Percentiles rank a stretch among this genome's conserved stretches.
phyloP scores from a whole-genome alignment of 2,797 vertebrate species.

The Linurgus olivaceus region DNA sequence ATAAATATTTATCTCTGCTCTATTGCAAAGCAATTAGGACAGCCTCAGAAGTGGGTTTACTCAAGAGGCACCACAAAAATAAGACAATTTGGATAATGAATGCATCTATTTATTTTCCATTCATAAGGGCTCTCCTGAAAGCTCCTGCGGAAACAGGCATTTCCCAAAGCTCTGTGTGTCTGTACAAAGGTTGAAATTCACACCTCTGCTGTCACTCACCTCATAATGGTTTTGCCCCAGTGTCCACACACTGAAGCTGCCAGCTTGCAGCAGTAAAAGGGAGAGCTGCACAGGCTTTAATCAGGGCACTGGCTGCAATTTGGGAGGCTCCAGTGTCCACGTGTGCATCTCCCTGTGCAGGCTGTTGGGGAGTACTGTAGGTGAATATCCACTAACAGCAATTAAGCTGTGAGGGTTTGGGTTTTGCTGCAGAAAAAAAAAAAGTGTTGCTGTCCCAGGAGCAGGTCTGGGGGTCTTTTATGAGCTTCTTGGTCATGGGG shows the following conservation, averaged over 20 bases:
- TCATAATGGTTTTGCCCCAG: background rate
- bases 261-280: background rate
- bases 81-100: slow-evolving; percentile 34
- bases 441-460: accelerated
- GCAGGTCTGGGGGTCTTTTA: background rate
- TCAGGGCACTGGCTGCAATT: background rate
- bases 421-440: background rate
- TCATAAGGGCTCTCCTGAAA: slow-evolving; percentile 4
- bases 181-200: background rate
- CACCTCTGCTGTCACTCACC: background rate
- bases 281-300: background rate
- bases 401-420: background rate
- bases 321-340: background rate
- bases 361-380: background rate
- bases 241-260: background rate
- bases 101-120: slow-evolving; percentile 40
- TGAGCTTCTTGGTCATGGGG: accelerated
- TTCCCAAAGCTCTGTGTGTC: background rate
- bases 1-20: slow-evolving; percentile 66
- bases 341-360: background rate
- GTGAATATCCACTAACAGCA: background rate
- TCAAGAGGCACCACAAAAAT: slow-evolving; percentile 54
- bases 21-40: slow-evolving; percentile 52
- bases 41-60: slow-evolving; percentile 54
- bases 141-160: background rate